Evolutionary conservation across 2,888 invertebrate species (phyloP).

Genomic region (Cenopis cana): DNA sequence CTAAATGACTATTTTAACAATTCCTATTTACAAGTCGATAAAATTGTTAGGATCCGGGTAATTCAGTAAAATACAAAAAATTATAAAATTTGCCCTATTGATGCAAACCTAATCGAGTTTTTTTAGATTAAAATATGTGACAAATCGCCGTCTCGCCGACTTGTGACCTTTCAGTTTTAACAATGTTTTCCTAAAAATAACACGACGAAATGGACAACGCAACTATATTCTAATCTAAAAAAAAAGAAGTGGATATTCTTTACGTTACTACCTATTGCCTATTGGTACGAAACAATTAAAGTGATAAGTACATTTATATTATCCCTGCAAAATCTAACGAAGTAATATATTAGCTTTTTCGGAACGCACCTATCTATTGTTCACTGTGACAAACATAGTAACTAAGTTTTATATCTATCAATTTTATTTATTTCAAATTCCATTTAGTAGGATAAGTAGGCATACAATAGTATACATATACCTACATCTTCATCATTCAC

Average conservation of each 20-base stretch:
- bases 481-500: no score
- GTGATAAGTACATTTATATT: neutral
- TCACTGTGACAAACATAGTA: neutral
- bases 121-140: neutral
- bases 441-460: neutral
- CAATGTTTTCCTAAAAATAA: neutral
- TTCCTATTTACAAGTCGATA: neutral
- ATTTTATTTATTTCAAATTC: neutral
- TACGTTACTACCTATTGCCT: neutral
- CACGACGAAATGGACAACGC: neutral
- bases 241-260: neutral
- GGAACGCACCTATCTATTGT: neutral
- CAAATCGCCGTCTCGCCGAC: neutral
- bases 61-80: no score
- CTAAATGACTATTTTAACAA: constrained; percentile 1
- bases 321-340: neutral
- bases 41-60: neutral
- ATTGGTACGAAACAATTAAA: neutral
- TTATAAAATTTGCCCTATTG: neutral
- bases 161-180: no score
- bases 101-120: neutral
- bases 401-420: no score
- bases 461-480: no score
- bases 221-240: neutral
- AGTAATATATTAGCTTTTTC: neutral